phyloP scores from a whole-genome alignment of 2,888 invertebrate genomes.

The Diabrotica balteata region DNA sequence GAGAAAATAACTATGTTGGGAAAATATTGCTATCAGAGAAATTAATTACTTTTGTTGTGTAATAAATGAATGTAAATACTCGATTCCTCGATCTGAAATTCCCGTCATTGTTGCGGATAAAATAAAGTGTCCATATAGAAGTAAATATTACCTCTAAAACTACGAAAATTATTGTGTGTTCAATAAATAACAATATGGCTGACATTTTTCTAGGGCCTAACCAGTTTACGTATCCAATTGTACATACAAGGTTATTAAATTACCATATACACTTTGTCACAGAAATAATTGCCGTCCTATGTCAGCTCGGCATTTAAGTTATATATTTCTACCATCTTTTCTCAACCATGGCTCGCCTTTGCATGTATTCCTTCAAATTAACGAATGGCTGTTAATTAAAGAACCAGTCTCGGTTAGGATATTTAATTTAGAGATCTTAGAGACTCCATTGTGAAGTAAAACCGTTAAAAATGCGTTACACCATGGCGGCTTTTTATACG shows the following conservation, averaged over 20 bases:
- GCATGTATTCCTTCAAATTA: constrained; percentile 47
- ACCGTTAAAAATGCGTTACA: constrained; percentile 37
- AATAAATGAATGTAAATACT: constrained; percentile 18
- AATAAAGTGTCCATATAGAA: constrained; percentile 12
- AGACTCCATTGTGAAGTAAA: constrained; percentile 40
- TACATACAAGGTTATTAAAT: constrained; percentile 28
- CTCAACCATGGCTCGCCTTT: constrained; percentile 36
- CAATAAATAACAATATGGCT: constrained; percentile 35
- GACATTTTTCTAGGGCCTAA: constrained; percentile 26
- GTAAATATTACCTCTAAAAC: constrained; percentile 28
- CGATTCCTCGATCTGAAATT: constrained; percentile 21
- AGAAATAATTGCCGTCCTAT: constrained; percentile 41
- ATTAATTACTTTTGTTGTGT: constrained; percentile 12
- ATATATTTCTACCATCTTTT: constrained; percentile 40
- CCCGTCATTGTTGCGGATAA: constrained; percentile 24
- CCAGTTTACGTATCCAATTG: constrained; percentile 24
- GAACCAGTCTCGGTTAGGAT: constrained; percentile 49
- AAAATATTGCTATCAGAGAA: neutral
- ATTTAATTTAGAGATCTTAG: constrained; percentile 52
- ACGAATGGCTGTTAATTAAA: constrained; percentile 55
- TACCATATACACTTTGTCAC: constrained; percentile 33
- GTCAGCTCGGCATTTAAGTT: constrained; percentile 46
- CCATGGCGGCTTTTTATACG: constrained; percentile 28
- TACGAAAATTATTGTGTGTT: constrained; percentile 25
- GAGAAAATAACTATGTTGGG: too few species aligned